A percentile compares a stretch with the other conserved stretches of the same genome.
These are phyloP conservation scores for Myiozetetes cayanensis DNA, from an alignment of 2,113 vertebrate genomes.

Conservation along the genomic window DNA sequence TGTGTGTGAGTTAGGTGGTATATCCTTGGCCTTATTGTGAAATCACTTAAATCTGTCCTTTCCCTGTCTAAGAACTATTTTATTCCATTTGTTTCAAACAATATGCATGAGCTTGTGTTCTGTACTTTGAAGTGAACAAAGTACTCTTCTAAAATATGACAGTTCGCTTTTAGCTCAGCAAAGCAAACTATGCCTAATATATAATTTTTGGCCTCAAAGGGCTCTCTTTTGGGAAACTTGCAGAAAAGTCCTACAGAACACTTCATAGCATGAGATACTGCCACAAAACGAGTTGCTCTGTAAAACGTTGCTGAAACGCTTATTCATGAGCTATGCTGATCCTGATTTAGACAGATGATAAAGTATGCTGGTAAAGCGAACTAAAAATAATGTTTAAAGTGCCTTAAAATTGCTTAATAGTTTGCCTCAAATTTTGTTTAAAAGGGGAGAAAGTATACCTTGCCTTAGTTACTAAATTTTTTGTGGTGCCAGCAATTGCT, in stretches of 20 bases:
- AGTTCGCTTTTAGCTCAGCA: not conserved
- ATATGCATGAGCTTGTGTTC: not conserved
- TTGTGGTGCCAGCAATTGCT: constrained; percentile 58
- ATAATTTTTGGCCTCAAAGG: constrained; percentile 4
- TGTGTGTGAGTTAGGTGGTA: not conserved
- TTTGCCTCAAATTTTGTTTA: constrained; percentile 68
- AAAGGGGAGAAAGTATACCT: constrained; percentile 33
- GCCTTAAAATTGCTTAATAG: constrained; percentile 76
- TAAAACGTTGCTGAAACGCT: constrained; percentile 33
- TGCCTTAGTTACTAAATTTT: constrained; percentile 66
- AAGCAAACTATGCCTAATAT: not conserved
- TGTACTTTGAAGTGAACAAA: constrained; percentile 16
- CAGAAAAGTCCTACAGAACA: not conserved
- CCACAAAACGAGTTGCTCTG: constrained; percentile 3
- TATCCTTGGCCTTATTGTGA: constrained; percentile 46
- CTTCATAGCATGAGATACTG: constrained; percentile 25
- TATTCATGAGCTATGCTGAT: constrained; percentile 11
- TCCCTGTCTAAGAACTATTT: not conserved
- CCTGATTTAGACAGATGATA: constrained; percentile 15
- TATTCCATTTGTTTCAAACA: not conserved
- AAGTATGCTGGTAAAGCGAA: constrained; percentile 33
- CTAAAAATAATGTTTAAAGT: constrained; percentile 70
- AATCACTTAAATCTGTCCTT: constrained; percentile 22
- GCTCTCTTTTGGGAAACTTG: constrained; percentile 33
- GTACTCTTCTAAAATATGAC: not conserved